Percentiles rank a stretch among this genome's conserved stretches.
phyloP scores from a whole-genome alignment of 2,797 vertebrate species.

The Glyptemys insculpta region DNA sequence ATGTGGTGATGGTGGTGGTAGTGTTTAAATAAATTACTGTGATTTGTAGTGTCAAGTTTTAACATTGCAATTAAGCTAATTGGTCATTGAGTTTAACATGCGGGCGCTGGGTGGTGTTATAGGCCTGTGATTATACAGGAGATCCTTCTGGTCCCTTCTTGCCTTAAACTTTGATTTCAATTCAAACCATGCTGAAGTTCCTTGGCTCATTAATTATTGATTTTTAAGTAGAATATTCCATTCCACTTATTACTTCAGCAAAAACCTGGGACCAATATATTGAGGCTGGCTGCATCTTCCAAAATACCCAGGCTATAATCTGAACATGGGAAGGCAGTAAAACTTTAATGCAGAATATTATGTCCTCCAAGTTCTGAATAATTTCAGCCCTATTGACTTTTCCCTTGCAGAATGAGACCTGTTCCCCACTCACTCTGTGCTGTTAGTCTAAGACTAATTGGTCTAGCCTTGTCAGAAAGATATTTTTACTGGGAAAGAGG shows the following conservation, averaged over 20 bases:
- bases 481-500: not conserved
- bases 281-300: not conserved
- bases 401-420: not conserved
- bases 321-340: not conserved
- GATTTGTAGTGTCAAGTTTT: not conserved
- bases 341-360: not conserved
- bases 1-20: not conserved
- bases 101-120: not conserved
- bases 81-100: not conserved
- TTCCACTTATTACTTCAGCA: not conserved
- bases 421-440: not conserved
- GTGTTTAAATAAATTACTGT: not conserved
- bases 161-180: not conserved
- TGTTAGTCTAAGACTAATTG: not conserved
- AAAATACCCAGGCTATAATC: not conserved
- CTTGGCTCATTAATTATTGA: not conserved
- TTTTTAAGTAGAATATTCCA: not conserved
- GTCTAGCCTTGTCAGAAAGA: not conserved
- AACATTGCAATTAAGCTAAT: not conserved
- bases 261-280: not conserved
- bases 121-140: not conserved
- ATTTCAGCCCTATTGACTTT: not conserved
- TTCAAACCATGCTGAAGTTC: not conserved
- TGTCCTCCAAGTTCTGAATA: not conserved
- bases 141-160: not conserved